A percentile compares a stretch with the other conserved stretches of the same genome.
These are phyloP conservation scores for Pangasianodon hypophthalmus DNA, from an alignment of 2,113 vertebrate genomes.

Conservation along the genomic window DNA sequence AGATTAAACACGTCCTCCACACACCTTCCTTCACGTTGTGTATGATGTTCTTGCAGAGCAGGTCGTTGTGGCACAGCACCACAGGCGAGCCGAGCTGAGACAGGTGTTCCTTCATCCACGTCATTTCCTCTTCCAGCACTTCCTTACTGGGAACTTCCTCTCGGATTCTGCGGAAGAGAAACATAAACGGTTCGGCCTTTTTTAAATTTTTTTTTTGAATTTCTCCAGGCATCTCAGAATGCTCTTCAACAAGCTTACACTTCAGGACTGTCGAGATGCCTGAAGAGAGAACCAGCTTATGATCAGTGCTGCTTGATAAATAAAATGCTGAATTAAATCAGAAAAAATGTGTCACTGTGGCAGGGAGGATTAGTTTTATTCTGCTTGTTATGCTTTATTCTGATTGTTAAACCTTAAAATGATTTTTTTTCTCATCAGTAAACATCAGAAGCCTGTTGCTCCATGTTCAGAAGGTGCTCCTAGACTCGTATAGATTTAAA, in stretches of 20 bases:
- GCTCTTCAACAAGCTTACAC: not conserved
- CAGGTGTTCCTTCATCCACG: conserved; percentile 90
- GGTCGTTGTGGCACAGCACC: conserved; percentile 96
- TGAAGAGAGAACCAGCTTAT: not conserved
- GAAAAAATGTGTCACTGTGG: not conserved
- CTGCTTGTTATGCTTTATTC: not conserved
- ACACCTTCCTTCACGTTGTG: conserved; percentile 84
- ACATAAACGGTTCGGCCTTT: not conserved
- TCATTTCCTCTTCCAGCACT: conserved; percentile 84
- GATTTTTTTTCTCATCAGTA: not conserved
- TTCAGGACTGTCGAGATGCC: not conserved
- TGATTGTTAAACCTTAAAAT: not conserved
- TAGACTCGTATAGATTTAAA: not conserved
- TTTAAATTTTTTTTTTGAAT: too few species aligned
- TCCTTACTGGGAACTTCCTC: conserved; percentile 84
- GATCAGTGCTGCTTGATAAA: not conserved
- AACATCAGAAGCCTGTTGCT: not conserved
- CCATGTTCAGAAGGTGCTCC: not conserved
- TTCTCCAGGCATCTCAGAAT: not conserved
- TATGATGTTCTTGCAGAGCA: conserved; percentile 98
- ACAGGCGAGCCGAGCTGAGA: conserved; percentile 86
- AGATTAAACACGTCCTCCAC: not conserved
- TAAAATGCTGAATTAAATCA: not conserved
- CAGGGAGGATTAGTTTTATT: not conserved
- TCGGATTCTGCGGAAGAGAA: conserved; percentile 74